Conservation (phyloP, 2,797 vertebrate species). For the Hippoglossus hippoglossus region DNA sequence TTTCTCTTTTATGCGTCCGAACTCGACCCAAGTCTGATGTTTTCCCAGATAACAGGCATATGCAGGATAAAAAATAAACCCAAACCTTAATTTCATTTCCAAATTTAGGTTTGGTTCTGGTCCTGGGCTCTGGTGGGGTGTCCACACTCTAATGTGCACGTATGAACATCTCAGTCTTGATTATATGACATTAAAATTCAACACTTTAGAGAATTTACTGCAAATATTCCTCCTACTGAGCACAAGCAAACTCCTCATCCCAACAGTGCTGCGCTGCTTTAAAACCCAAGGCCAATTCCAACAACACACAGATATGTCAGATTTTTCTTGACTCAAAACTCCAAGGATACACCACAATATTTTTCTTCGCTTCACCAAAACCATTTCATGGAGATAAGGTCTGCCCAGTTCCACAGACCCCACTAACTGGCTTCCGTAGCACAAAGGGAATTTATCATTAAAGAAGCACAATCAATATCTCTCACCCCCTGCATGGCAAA, state of each 20-base stretch:
- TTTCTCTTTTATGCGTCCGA: no score
- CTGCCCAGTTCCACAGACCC: conserved; percentile 52
- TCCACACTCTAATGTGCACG: not conserved
- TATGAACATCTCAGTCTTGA: not conserved
- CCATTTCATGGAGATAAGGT: conserved; percentile 54
- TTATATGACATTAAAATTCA: conserved; percentile 14
- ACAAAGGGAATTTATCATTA: conserved; percentile 86
- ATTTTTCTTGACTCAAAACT: conserved; percentile 41
- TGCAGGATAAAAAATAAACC: no score
- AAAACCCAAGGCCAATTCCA: conserved; percentile 47
- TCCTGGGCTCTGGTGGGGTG: no score
- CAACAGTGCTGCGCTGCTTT: conserved; percentile 23
- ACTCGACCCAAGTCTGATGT: no score
- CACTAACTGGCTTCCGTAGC: conserved; percentile 67
- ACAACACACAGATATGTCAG: conserved; percentile 11
- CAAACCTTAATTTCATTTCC: no score
- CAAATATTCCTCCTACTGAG: conserved; percentile 19
- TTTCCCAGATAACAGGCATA: no score
- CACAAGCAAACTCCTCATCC: conserved; percentile 30
- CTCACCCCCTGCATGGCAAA: conserved; percentile 65
- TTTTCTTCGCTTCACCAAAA: conserved; percentile 52
- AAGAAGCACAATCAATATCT: conserved; percentile 81
- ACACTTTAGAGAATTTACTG: conserved; percentile 16
- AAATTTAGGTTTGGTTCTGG: no score
- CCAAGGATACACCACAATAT: conserved; percentile 35